A percentile compares a stretch with the other conserved stretches of the same genome.
Conservation (phyloP, 2,888 invertebrate species). For the Meta bourneti region DNA sequence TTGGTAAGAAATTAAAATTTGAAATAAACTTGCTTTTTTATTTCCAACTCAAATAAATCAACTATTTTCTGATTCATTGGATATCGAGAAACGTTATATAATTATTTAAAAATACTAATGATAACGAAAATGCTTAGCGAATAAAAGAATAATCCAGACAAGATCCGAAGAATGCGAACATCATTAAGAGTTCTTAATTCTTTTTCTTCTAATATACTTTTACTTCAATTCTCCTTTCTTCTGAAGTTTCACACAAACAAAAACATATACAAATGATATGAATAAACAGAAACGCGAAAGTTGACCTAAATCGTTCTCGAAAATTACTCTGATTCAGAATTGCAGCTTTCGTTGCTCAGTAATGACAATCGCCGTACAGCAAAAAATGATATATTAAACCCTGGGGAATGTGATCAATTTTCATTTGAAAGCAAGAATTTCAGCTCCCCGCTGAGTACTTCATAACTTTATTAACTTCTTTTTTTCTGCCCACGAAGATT, state of each 20-base stretch:
- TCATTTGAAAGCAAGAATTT: slow-evolving; percentile 63
- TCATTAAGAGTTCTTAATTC: background rate
- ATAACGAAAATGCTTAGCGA: too few species aligned
- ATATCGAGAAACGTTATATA: too few species aligned
- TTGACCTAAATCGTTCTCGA: slow-evolving; percentile 9
- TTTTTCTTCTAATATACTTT: background rate
- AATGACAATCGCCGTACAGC: slow-evolving; percentile 25
- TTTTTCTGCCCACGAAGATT: slow-evolving; percentile 22
- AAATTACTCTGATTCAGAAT: slow-evolving; percentile 13
- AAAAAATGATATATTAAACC: slow-evolving; percentile 57
- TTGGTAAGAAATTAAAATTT: too few species aligned
- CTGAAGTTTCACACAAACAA: background rate
- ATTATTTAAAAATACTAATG: too few species aligned
- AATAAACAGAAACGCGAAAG: background rate
- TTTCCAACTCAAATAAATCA: too few species aligned
- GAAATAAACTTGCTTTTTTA: too few species aligned
- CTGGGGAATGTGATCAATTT: slow-evolving; percentile 60
- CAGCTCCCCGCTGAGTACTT: slow-evolving; percentile 46
- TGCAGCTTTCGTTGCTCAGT: slow-evolving; percentile 5
- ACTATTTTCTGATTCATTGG: too few species aligned
- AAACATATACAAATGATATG: background rate
- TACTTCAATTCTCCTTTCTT: background rate
- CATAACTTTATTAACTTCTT: slow-evolving; percentile 53
- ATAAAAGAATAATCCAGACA: too few species aligned
- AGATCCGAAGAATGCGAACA: too few species aligned